Evolutionary conservation across 2,888 invertebrate species (phyloP).

Genomic region (Aplocera efformata): DNA sequence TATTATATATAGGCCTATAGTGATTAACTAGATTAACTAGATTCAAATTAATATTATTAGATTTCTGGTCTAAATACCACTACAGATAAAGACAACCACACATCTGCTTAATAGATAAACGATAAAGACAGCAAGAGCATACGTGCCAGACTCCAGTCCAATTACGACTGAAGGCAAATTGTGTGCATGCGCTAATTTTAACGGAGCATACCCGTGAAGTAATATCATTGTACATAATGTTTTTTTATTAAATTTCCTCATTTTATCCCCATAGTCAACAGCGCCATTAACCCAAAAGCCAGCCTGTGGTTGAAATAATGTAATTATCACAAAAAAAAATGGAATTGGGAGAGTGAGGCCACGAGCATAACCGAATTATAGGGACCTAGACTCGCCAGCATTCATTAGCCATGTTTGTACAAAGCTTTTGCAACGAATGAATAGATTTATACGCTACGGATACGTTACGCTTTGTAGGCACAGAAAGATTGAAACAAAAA

Average conservation of each 20-base stretch:
- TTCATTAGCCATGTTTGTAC: constrained; percentile 68
- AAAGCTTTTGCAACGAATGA: constrained; percentile 53
- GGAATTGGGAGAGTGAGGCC: constrained; percentile 35
- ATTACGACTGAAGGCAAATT: no score
- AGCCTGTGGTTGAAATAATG: constrained; percentile 23
- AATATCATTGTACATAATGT: background rate
- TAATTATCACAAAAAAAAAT: constrained; percentile 25
- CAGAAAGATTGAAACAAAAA: background rate
- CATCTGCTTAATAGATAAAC: no score
- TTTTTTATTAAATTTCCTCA: background rate
- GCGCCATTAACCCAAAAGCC: constrained; percentile 20
- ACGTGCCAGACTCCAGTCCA: no score
- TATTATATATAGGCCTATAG: no score
- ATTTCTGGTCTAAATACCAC: no score
- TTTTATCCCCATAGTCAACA: constrained; percentile 8
- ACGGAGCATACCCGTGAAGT: no score
- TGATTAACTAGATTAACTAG: no score
- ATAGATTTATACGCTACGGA: constrained; percentile 48
- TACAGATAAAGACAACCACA: no score
- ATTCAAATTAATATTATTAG: no score
- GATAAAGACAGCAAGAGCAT: no score
- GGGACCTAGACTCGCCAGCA: constrained; percentile 31
- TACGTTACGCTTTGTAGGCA: background rate
- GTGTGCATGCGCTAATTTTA: no score
- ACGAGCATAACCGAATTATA: constrained; percentile 59